A percentile compares a stretch with the other conserved stretches of the same genome.
phyloP scores from a whole-genome alignment of 2,113 vertebrate species.

The Tringa solitaria region DNA sequence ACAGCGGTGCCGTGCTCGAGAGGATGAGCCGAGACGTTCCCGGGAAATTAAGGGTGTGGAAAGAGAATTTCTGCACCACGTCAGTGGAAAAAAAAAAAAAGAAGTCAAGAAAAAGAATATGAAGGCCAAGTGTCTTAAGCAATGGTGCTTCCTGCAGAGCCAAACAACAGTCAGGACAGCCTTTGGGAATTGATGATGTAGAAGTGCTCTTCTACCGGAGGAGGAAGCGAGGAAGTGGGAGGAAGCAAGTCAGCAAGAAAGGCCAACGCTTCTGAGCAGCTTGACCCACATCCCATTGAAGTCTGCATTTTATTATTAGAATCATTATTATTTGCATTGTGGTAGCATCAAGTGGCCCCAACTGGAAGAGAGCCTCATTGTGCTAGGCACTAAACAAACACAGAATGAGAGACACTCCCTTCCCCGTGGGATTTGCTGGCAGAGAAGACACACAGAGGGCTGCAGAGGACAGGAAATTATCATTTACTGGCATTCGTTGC shows the following conservation, averaged over 20 bases:
- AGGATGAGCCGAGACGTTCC: not conserved
- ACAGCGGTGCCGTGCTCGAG: rapidly evolving
- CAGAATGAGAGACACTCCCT: slow-evolving; percentile 38
- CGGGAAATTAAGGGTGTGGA: slow-evolving; percentile 17
- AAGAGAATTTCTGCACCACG: not conserved
- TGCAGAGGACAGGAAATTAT: slow-evolving; percentile 36
- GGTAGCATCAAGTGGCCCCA: slow-evolving; percentile 44
- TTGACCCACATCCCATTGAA: slow-evolving; percentile 45
- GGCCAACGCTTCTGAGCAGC: not conserved
- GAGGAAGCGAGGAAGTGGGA: slow-evolving; percentile 51
- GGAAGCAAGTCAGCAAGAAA: slow-evolving; percentile 54
- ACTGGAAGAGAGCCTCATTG: slow-evolving; percentile 37
- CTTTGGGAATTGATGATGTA: slow-evolving; percentile 55
- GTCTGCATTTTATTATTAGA: slow-evolving; percentile 60
- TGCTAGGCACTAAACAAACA: slow-evolving; percentile 33
- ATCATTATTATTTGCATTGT: slow-evolving; percentile 45
- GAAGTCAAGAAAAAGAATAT: not conserved
- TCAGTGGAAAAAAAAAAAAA: not conserved
- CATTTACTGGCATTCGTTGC: not conserved
- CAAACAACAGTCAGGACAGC: slow-evolving; percentile 50
- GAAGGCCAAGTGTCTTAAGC: slow-evolving; percentile 44
- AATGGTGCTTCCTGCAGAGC: slow-evolving; percentile 54
- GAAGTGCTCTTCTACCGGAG: not conserved
- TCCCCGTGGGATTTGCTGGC: slow-evolving; percentile 16
- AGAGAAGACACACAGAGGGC: not conserved